phyloP scores from a whole-genome alignment of 2,113 vertebrate species.

The Nanorana parkeri region DNA sequence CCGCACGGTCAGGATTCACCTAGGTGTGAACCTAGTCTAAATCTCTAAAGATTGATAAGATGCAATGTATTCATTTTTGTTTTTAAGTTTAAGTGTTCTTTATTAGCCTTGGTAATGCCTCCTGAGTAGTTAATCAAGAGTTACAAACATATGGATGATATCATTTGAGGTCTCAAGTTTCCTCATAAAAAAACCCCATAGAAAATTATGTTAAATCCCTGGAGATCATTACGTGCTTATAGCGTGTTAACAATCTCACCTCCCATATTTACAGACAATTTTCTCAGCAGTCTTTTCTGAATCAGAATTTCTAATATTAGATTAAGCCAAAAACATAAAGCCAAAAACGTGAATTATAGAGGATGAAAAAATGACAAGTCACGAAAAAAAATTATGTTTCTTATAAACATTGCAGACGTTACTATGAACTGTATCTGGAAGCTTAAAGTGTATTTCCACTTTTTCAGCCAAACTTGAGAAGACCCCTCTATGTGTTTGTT shows the following conservation, averaged over 20 bases:
- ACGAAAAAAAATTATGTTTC: not conserved
- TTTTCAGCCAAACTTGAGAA: no score
- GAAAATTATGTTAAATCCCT: constrained; percentile 17
- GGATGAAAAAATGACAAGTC: not conserved
- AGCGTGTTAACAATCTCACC: not conserved
- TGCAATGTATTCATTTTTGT: no score
- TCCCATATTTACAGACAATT: constrained; percentile 32
- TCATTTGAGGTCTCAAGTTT: not conserved
- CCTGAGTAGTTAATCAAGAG: not conserved
- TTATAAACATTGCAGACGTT: not conserved
- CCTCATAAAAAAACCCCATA: constrained; percentile 22
- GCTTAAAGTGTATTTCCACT: no score
- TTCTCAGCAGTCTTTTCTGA: not conserved
- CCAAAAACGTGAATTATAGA: not conserved
- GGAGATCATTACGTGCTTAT: constrained; percentile 20
- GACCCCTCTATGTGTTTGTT: no score
- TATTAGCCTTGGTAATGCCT: not conserved
- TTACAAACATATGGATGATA: not conserved
- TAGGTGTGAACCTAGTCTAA: no score
- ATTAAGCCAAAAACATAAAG: not conserved
- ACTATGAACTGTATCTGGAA: not conserved
- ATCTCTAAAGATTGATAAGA: no score
- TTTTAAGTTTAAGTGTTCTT: no score
- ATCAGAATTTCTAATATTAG: constrained; percentile 1
- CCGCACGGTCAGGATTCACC: no score